Evolutionary conservation across 2,888 invertebrate genomes (phyloP), one percentile per base, ranked within the genome.

Genomic region (Cryptosula pallasiana): DNA sequence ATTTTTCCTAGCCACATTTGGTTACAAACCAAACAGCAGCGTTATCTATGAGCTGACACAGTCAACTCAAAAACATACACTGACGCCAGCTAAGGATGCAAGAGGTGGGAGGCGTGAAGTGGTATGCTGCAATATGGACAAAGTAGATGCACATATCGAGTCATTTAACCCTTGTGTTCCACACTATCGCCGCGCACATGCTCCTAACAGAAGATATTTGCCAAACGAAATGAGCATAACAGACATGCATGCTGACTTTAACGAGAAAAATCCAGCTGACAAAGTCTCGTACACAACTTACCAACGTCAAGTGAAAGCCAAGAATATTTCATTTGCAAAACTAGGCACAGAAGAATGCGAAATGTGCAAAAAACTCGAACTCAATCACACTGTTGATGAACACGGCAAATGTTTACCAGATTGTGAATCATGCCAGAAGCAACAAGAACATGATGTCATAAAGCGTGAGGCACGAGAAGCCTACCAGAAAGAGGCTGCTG

Each of bases 291-390:
- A 72, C 36, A 71, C 57, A 25, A 69, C 70, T 3, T 75, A 75
- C 55, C 36, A 71, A 27, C 54, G 55, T 25, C 25, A 35, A 1
- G 69, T 75, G 1, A 29, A 32, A 13, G 70, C 71, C n/a, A 71
- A 63, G 71, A 75, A 73, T 27, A 74, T 74, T 25, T 75, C 74
- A 34, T 75, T 74, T 71, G 34, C 73, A 5, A 74, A 74, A 36
- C 69, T 75, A 27, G 73, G 74, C 23, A 54, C 73, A 36, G 73
- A 75, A 45, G 71, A 73, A 63, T 75, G 75, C 55, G 72, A 75
- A 71, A 35, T 16, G 16, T 75, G 75, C 55, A 29, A 55, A 63
- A 27, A 55, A 36, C 63, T 69, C 9, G 45, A 70, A 13, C 5
- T 70, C 55, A 27, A 71, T 57, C 63, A 23, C 5, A 16, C 3